phyloP scores from a whole-genome alignment of 1,140 invertebrate species.

The Drosophila truncata region DNA sequence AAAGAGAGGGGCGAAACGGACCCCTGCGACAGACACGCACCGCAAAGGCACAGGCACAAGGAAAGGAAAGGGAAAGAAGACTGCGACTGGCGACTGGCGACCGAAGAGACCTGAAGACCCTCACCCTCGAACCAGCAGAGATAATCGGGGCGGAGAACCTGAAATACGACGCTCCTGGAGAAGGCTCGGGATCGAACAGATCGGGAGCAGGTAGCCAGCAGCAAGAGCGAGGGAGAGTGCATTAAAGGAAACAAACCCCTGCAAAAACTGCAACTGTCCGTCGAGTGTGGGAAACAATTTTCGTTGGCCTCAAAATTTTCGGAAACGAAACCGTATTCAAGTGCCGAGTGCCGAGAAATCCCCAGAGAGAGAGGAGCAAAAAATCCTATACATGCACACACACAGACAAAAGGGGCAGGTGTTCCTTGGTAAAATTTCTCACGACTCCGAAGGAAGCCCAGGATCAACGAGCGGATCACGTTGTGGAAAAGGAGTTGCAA shows the following conservation, averaged over 20 bases:
- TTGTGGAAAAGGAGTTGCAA: slow-evolving; percentile 77
- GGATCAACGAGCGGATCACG: slow-evolving; percentile 55
- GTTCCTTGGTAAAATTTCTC: slow-evolving; percentile 84
- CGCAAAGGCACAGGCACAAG: background rate
- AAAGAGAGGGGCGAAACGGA: slow-evolving; percentile 46
- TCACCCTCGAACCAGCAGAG: slow-evolving; percentile 61
- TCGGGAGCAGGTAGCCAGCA: slow-evolving; percentile 60
- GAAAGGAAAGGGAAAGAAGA: slow-evolving; percentile 20
- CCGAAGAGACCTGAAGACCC: slow-evolving; percentile 33
- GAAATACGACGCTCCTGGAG: slow-evolving; percentile 66
- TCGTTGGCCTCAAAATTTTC: slow-evolving; percentile 75
- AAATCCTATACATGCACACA: slow-evolving; percentile 15
- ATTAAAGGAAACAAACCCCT: slow-evolving; percentile 73
- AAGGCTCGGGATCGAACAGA: slow-evolving; percentile 6
- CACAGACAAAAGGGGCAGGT: slow-evolving; percentile 76
- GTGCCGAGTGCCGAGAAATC: slow-evolving; percentile 47
- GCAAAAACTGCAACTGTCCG: slow-evolving; percentile 78
- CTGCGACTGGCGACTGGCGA: background rate
- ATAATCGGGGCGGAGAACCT: slow-evolving; percentile 64
- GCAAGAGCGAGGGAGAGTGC: slow-evolving; percentile 49
- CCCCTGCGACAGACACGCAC: slow-evolving; percentile 66
- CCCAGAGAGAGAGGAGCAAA: slow-evolving; percentile 25
- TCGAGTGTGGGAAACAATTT: slow-evolving; percentile 85
- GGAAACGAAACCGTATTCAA: slow-evolving; percentile 84
- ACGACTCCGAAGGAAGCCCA: slow-evolving; percentile 72